phyloP scores from a whole-genome alignment of 2,113 vertebrate species.

The Gambusia affinis region DNA sequence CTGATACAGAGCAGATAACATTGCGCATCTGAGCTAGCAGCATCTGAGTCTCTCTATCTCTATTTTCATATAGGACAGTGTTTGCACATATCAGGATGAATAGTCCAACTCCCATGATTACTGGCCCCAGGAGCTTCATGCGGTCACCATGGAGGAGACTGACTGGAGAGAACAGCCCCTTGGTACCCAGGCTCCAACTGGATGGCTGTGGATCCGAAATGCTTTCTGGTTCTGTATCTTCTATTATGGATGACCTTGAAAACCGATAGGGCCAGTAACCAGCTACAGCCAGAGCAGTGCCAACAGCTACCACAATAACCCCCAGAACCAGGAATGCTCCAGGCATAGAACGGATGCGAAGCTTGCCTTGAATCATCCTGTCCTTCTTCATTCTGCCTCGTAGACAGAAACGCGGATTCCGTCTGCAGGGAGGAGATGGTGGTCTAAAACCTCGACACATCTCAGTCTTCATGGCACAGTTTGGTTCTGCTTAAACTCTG shows the following conservation, averaged over 20 bases:
- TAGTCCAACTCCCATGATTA: constrained; percentile 96
- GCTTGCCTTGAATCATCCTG: constrained; percentile 80
- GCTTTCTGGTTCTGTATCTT: constrained; percentile 5
- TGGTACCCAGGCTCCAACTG: constrained; percentile 76
- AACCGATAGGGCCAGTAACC: constrained; percentile 92
- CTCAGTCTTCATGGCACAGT: constrained; percentile 69
- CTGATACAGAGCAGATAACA: constrained; percentile 83
- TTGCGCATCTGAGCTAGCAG: constrained; percentile 89
- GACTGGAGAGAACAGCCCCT: constrained; percentile 62
- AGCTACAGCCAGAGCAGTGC: constrained; percentile 89
- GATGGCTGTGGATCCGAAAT: constrained; percentile 45
- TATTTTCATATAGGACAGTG: constrained; percentile 96
- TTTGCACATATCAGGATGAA: constrained; percentile 99
- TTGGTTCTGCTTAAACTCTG: constrained; percentile 30
- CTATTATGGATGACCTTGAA: constrained; percentile 44
- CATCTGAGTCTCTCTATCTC: constrained; percentile 91
- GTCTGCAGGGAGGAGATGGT: constrained; percentile 42
- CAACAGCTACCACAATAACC: constrained; percentile 87
- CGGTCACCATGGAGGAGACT: constrained; percentile 83
- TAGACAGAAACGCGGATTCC: constrained; percentile 64
- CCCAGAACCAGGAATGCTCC: constrained; percentile 92
- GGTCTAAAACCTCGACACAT: constrained; percentile 22
- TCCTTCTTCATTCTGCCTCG: constrained; percentile 69
- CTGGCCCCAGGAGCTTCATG: constrained; percentile 91
- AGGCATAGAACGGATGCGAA: constrained; percentile 90